A percentile compares a stretch with the other conserved stretches of the same genome.
phyloP scores from a whole-genome alignment of 2,797 vertebrate genomes.

The Acestrorhynchus altus region DNA sequence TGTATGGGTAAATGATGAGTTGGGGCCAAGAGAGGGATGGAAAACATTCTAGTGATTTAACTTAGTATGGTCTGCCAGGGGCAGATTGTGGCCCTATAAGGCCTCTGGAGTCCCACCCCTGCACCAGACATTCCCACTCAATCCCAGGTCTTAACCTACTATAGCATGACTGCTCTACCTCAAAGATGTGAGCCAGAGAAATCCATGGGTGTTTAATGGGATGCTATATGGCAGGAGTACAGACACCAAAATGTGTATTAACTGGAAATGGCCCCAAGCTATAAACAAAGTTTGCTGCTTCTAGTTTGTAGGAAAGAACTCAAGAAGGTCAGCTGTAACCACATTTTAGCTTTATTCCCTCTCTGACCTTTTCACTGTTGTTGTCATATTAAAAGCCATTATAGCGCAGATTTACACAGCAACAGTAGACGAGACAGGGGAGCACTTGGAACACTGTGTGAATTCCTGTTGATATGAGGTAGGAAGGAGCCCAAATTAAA shows the following conservation, averaged over 20 bases:
- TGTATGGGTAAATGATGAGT: background rate
- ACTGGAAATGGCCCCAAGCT: slow-evolving; percentile 1
- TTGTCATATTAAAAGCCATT: slow-evolving; percentile 16
- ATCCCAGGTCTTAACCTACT: background rate
- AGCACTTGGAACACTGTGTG: background rate
- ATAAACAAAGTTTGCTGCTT: slow-evolving; percentile 13
- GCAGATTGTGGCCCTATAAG: background rate
- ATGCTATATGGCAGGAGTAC: background rate
- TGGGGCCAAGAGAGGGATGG: background rate
- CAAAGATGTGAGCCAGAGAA: background rate
- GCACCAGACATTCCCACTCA: background rate
- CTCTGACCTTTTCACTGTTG: slow-evolving; percentile 40
- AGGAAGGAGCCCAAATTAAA: background rate
- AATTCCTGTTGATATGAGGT: background rate
- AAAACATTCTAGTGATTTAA: background rate
- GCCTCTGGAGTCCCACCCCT: background rate
- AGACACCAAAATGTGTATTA: slow-evolving; percentile 19
- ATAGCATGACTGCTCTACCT: background rate
- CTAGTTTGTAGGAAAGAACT: slow-evolving; percentile 5
- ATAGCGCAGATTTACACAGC: slow-evolving; percentile 13
- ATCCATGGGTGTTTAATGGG: background rate
- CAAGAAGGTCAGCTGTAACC: slow-evolving; percentile 27
- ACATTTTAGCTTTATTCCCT: slow-evolving; percentile 19
- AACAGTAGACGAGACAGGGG: background rate
- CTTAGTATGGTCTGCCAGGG: background rate